Evolutionary conservation across 2,113 vertebrate genomes (phyloP).

Genomic region (Lutjanus erythropterus): DNA sequence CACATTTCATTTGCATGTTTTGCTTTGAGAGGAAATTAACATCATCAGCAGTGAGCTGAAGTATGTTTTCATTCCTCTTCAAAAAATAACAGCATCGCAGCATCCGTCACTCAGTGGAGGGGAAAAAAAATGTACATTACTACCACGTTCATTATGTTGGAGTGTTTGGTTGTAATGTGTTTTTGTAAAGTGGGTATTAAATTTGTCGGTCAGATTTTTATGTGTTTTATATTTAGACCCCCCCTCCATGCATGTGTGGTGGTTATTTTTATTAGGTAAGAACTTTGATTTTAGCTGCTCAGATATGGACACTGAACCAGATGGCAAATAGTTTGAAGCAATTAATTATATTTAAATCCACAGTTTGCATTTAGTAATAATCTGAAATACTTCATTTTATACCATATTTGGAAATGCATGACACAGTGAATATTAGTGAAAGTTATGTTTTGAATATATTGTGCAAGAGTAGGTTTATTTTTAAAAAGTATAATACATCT

Average conservation of each 20-base stretch:
- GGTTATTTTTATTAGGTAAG: slow-evolving; percentile 35
- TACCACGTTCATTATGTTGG: slow-evolving; percentile 74
- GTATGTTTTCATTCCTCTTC: slow-evolving; percentile 85
- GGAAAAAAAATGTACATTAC: slow-evolving; percentile 72
- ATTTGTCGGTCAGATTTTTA: slow-evolving; percentile 53
- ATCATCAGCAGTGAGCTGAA: slow-evolving; percentile 80
- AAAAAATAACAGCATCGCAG: slow-evolving; percentile 74
- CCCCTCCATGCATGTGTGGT: slow-evolving; percentile 30
- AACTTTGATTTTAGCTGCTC: slow-evolving; percentile 32
- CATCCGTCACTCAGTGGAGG: slow-evolving; percentile 66
- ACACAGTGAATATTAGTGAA: slow-evolving; percentile 3
- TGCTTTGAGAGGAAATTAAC: slow-evolving; percentile 83
- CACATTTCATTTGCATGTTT: slow-evolving; percentile 83
- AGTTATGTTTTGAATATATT: background rate
- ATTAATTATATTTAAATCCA: slow-evolving; percentile 9
- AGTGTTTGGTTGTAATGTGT: slow-evolving; percentile 80
- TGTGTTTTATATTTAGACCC: slow-evolving; percentile 50
- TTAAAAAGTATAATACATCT: background rate
- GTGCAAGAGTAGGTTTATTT: background rate
- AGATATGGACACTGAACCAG: slow-evolving; percentile 23
- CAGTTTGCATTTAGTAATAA: background rate
- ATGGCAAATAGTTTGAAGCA: slow-evolving; percentile 28
- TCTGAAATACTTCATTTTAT: slow-evolving; percentile 26
- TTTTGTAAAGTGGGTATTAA: slow-evolving; percentile 76
- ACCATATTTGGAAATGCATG: background rate